A percentile compares a stretch with the other conserved stretches of the same genome.
Evolutionary conservation across 2,797 vertebrate species (phyloP).

Genomic region (Pangasius macronema): DNA sequence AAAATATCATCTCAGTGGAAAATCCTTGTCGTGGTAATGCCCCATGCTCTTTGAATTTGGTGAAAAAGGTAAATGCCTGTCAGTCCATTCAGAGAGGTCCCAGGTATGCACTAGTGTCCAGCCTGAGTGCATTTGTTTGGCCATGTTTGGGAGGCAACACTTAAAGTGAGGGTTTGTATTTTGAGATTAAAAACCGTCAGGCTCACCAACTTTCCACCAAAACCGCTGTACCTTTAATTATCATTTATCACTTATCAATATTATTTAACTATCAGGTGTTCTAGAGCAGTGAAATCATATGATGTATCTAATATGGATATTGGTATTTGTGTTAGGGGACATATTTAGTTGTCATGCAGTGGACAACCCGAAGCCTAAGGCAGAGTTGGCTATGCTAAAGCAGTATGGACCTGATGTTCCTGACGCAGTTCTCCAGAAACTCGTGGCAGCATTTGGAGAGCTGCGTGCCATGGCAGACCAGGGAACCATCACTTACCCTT

Average conservation of each 20-base stretch:
- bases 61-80: not conserved
- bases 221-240: not conserved
- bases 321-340: conserved; percentile 76
- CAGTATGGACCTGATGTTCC: conserved; percentile 91
- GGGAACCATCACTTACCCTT: conserved; percentile 93
- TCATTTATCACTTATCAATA: too few species aligned
- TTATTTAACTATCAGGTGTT: not conserved
- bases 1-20: not conserved
- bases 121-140: not conserved
- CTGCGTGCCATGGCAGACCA: conserved; percentile 92
- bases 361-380: conserved; percentile 92
- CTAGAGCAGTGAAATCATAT: not conserved
- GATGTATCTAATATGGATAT: conserved; percentile 1
- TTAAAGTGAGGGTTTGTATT: not conserved
- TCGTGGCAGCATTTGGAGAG: conserved; percentile 93
- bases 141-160: not conserved
- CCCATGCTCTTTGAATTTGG: not conserved
- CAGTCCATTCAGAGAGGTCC: not conserved
- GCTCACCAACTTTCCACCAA: not conserved
- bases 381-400: conserved; percentile 91
- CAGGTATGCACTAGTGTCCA: not conserved
- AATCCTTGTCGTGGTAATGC: too few species aligned
- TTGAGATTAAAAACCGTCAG: not conserved
- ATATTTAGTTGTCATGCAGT: conserved; percentile 98
- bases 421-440: conserved; percentile 81